phyloP scores from a whole-genome alignment of 1,140 invertebrate genomes.

The Drosophila burlai region DNA sequence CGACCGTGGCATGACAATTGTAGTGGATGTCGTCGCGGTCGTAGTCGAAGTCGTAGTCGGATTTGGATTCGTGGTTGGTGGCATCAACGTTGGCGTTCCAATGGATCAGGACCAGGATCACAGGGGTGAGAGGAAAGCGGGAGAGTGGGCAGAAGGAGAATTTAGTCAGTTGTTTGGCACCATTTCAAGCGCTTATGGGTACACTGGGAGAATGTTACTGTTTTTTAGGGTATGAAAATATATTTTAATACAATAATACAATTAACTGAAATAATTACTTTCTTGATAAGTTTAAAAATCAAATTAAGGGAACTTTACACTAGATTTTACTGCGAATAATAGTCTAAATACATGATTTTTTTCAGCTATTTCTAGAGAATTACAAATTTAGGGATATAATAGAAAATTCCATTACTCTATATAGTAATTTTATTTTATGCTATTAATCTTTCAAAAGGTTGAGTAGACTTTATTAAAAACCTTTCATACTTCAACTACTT shows the following conservation, averaged over 20 bases:
- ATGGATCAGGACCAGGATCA: constrained; percentile 19
- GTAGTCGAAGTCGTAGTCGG: constrained; percentile 11
- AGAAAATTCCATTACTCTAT: too few species aligned
- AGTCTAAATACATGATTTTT: too few species aligned
- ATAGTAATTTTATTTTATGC: too few species aligned
- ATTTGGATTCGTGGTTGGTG: constrained; percentile 62
- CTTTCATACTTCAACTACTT: too few species aligned
- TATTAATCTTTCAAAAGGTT: too few species aligned
- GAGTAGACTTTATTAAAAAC: too few species aligned
- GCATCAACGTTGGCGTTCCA: constrained; percentile 81
- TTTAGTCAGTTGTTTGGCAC: constrained; percentile 76
- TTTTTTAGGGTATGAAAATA: background rate
- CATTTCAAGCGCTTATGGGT: constrained; percentile 52
- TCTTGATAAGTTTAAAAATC: background rate
- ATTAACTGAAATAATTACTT: background rate
- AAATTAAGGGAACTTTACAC: background rate
- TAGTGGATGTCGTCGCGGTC: constrained; percentile 41
- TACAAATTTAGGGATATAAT: too few species aligned
- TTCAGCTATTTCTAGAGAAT: too few species aligned
- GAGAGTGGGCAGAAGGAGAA: constrained; percentile 36
- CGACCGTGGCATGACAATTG: constrained; percentile 66
- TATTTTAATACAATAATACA: background rate
- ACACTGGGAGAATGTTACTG: constrained; percentile 17
- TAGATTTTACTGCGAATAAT: background rate
- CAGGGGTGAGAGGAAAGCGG: background rate